Evolutionary conservation across 2,113 vertebrate species (phyloP), one percentile per base, ranked within the genome.

Genomic region (Phrynocephalus versicolor): DNA sequence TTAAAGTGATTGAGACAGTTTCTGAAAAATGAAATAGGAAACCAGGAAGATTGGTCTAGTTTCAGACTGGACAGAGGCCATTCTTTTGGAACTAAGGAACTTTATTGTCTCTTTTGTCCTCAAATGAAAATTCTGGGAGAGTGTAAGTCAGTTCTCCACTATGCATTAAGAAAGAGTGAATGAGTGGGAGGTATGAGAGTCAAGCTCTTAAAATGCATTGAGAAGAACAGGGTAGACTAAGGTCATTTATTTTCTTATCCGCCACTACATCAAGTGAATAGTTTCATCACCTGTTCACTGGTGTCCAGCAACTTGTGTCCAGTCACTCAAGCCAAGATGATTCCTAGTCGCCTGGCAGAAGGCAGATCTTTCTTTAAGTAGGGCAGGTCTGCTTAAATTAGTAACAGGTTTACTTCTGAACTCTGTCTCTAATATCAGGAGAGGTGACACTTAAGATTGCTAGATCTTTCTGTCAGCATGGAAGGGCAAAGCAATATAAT

Each of bases 301-400:
- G 58, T 83, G 83, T 64, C 67, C 55, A 21, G 19, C 71, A 83
- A 75, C 82, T 0, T 0, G 57, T 69, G 85, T 70, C 90, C 72
- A 79, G 71, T 51, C 83, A 65, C 67, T 16, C 85, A 55, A 67
- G n/a, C 62, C 37, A 81, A 74, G 76, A 82, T 33, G 30, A 37
- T 6, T 55, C 85, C 62, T 8, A 39, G 37, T 72, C 85, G 74
- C 0, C 55, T 70, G 78, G 84, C 88, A 78, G 75, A 33, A 65
- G 86, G 1, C n/a, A 3, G 70, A 41, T 77, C 41, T 69, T 88
- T 30, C 76, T 87, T 87, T 65, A 69, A 73, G 82, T 88, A 71
- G 83, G 83, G 74, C 79, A 86, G 81, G 81, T 33, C 62, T 91
- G 64, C 83, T 86, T 88, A 90, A 93, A 91, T 93, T 88, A 91